Evolutionary conservation across 2,113 vertebrate species (phyloP).

Genomic region (Trogon melanurus): DNA sequence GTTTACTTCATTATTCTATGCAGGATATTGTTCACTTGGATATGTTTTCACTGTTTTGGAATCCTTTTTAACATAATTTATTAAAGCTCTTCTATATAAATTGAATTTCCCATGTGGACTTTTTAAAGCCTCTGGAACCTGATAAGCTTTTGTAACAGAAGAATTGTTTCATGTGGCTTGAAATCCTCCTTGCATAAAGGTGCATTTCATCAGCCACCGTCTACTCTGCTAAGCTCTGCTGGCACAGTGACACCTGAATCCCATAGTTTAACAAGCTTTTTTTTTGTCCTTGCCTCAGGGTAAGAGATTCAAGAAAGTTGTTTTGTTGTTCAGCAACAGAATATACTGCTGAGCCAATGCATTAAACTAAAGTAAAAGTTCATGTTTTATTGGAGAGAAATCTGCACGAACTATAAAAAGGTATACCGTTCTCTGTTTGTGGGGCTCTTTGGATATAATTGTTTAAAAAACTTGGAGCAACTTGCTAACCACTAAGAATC

Average conservation of each 20-base stretch:
- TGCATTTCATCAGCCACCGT: slow-evolving; percentile 65
- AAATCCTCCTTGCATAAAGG: slow-evolving; percentile 59
- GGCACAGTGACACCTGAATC: slow-evolving; percentile 75
- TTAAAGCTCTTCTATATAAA: not conserved
- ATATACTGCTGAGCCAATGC: slow-evolving; percentile 11
- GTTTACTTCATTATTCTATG: slow-evolving; percentile 40
- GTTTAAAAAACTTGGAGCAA: not conserved
- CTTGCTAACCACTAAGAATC: not conserved
- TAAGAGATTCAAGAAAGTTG: slow-evolving; percentile 63
- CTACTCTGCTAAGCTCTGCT: slow-evolving; percentile 67
- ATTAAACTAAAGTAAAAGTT: slow-evolving; percentile 3
- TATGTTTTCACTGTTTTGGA: slow-evolving; percentile 18
- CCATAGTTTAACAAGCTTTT: slow-evolving; percentile 33
- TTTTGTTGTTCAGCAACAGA: slow-evolving; percentile 58
- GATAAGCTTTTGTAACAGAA: slow-evolving; percentile 76
- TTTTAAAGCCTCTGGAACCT: slow-evolving; percentile 71
- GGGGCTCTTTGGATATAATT: not conserved
- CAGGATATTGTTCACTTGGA: slow-evolving; percentile 5
- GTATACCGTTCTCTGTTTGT: not conserved
- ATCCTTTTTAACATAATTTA: slow-evolving; percentile 58
- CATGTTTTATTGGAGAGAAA: not conserved
- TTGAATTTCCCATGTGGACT: slow-evolving; percentile 50
- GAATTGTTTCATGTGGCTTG: slow-evolving; percentile 69
- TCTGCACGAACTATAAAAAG: slow-evolving; percentile 2
- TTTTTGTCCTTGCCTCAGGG: slow-evolving; percentile 68